Evolutionary conservation across 1,140 invertebrate genomes (phyloP).

Genomic region (Rhagoletis zephyria): DNA sequence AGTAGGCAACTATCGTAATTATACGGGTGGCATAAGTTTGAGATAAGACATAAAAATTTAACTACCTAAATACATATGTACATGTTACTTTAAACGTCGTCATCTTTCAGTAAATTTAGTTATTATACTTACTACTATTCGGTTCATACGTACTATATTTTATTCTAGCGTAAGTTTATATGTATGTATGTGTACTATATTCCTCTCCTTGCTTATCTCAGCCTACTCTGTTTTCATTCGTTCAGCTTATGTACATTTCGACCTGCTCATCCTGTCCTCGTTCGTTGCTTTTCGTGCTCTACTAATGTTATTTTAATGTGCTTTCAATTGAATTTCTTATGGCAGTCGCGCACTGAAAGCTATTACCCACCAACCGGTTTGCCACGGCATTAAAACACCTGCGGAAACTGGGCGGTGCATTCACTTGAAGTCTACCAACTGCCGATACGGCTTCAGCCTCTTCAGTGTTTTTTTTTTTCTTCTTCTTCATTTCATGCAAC

Average conservation of each 20-base stretch:
- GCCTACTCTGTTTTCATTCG: neutral
- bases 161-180: no score
- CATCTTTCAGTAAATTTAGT: no score
- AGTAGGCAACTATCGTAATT: no score
- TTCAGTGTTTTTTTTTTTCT: slow-evolving; percentile 23
- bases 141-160: no score
- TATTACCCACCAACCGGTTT: neutral
- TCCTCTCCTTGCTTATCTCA: no score
- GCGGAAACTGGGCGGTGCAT: neutral
- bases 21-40: no score
- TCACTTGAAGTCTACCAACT: neutral
- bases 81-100: no score
- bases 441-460: neutral
- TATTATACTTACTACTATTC: no score
- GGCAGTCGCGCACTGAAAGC: neutral
- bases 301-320: slow-evolving; percentile 55
- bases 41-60: no score
- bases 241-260: neutral
- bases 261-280: neutral
- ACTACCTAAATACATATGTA: no score
- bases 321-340: slow-evolving; percentile 50
- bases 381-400: neutral
- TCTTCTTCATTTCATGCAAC: neutral
- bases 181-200: no score
- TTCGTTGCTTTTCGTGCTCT: neutral